These are phyloP conservation scores for Cephus runcator DNA, from an alignment of 2,888 invertebrate genomes.

Conservation along the genomic window DNA sequence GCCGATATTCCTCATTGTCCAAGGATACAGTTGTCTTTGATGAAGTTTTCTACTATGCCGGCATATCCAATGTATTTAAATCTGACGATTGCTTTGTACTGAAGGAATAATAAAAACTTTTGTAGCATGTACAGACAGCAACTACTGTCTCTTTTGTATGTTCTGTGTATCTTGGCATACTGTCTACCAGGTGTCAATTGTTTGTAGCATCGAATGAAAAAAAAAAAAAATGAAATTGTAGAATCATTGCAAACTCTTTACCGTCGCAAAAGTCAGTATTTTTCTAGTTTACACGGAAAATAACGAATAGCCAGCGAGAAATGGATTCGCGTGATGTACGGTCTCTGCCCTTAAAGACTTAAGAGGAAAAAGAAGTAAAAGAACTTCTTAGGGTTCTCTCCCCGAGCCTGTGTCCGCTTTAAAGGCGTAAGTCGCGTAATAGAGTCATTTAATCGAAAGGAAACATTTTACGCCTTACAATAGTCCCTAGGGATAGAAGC, in stretches of 20 bases:
- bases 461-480: constrained; percentile 3
- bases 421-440: neutral
- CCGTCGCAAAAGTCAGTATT: neutral
- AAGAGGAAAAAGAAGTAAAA: neutral
- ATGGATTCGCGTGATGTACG: neutral
- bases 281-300: neutral
- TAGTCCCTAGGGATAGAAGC: constrained; percentile 5
- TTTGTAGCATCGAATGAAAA: neutral
- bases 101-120: constrained; percentile 16
- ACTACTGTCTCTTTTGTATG: neutral
- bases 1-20: neutral
- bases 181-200: neutral
- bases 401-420: neutral
- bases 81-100: constrained; percentile 21
- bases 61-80: neutral
- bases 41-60: neutral
- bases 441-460: neutral
- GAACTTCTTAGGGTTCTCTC: neutral
- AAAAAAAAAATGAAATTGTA: neutral
- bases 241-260: neutral
- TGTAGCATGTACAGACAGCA: neutral
- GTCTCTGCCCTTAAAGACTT: neutral
- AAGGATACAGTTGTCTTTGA: neutral
- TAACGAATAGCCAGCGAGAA: neutral
- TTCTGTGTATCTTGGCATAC: neutral